These are phyloP conservation scores for Eulemur rubriventer DNA, from an alignment of 2,797 vertebrate genomes.

Conservation along the genomic window DNA sequence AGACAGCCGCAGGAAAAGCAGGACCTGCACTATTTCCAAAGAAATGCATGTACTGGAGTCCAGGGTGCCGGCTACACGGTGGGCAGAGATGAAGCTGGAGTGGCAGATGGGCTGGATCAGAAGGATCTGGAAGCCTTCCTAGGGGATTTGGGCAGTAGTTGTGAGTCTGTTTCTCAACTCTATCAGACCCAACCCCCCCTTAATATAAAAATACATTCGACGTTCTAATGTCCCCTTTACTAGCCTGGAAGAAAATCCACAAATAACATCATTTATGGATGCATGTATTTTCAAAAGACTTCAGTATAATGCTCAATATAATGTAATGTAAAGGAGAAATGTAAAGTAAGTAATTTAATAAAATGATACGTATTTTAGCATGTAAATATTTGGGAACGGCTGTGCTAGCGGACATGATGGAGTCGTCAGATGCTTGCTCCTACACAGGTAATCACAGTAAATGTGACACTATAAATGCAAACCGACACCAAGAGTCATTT, in stretches of 20 bases:
- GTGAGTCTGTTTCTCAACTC: not conserved
- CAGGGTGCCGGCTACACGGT: not conserved
- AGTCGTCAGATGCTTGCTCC: not conserved
- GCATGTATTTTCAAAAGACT: not conserved
- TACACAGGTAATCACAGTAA: rapidly evolving
- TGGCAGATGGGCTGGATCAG: not conserved
- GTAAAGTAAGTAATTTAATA: not conserved
- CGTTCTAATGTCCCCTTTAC: not conserved
- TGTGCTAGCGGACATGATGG: not conserved
- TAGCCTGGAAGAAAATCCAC: not conserved
- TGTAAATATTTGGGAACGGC: not conserved
- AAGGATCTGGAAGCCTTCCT: not conserved
- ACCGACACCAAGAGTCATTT: not conserved
- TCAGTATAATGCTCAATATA: not conserved
- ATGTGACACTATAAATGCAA: too few species aligned
- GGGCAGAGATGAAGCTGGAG: not conserved
- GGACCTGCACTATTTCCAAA: not conserved
- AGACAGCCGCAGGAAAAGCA: not conserved
- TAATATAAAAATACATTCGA: not conserved
- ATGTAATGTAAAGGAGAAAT: not conserved
- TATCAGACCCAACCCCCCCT: not conserved
- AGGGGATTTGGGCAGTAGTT: not conserved
- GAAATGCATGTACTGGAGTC: not conserved
- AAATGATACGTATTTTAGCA: not conserved
- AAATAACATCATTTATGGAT: not conserved